Conservation (phyloP, 2,113 vertebrate genomes). For the Asarcornis scutulata region DNA sequence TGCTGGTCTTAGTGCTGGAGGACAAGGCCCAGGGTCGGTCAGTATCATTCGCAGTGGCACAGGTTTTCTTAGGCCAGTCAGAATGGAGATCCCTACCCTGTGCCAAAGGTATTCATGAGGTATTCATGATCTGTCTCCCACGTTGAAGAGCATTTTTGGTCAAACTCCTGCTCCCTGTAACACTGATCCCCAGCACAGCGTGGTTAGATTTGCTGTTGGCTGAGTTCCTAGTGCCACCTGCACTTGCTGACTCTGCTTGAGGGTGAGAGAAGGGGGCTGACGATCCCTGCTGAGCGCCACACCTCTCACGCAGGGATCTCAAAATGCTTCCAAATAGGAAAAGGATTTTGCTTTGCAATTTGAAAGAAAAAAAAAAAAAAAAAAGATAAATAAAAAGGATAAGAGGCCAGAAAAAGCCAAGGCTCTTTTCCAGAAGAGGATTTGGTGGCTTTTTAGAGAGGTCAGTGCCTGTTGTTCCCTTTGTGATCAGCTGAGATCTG, state of each 20-base stretch:
- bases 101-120: background rate
- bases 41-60: background rate
- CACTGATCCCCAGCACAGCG: rapidly evolving
- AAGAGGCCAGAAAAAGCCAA: background rate
- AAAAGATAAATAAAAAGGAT: no score
- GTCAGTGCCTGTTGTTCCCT: background rate
- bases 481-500: background rate
- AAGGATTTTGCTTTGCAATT: background rate
- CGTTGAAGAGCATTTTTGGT: background rate
- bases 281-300: rapidly evolving
- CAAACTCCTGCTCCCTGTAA: background rate
- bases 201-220: rapidly evolving
- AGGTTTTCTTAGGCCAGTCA: background rate
- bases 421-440: background rate
- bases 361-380: no score
- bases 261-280: background rate
- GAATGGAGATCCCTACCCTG: background rate
- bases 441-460: background rate
- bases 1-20: background rate
- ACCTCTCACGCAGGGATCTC: background rate
- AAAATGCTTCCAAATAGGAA: background rate
- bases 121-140: background rate
- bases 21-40: background rate
- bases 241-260: background rate
- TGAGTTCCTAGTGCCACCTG: rapidly evolving